Conservation (phyloP, 2,113 vertebrate species). For the Microcebus griseorufus region DNA sequence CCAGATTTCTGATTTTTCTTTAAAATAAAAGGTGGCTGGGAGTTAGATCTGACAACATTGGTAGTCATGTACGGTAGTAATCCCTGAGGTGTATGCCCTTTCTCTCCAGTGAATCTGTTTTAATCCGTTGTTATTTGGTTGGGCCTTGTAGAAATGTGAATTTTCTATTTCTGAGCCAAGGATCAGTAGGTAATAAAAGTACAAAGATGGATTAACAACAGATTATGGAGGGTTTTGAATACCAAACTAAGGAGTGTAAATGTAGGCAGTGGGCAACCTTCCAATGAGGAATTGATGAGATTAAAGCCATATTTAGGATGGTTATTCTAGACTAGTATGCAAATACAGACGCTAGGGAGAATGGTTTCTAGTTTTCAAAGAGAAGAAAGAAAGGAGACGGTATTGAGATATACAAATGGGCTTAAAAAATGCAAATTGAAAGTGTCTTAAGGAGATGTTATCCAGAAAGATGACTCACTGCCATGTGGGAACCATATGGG, state of each 20-base stretch:
- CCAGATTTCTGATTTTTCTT: not conserved
- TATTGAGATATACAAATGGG: not conserved
- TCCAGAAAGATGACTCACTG: not conserved
- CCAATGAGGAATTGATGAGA: not conserved
- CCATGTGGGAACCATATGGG: not conserved
- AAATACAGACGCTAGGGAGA: conserved; percentile 23
- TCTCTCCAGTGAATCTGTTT: not conserved
- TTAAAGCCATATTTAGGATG: not conserved
- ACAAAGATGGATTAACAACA: not conserved
- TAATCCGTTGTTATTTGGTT: not conserved
- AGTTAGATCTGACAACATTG: not conserved
- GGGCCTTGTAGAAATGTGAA: not conserved
- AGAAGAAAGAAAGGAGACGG: not conserved
- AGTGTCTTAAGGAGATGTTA: not conserved
- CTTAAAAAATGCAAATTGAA: not conserved
- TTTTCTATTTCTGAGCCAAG: conserved; percentile 2
- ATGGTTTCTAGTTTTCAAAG: not conserved
- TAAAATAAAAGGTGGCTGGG: not conserved
- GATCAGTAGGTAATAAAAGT: not conserved
- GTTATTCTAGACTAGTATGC: not conserved
- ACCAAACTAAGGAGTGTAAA: not conserved
- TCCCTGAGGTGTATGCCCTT: not conserved
- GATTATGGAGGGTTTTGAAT: conserved; percentile 13
- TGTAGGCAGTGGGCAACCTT: not conserved
- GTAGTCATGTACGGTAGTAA: not conserved